Evolutionary conservation across 2,113 vertebrate genomes (phyloP), one percentile per base, ranked within the genome.

Genomic region (Sebastes schlegelii): DNA sequence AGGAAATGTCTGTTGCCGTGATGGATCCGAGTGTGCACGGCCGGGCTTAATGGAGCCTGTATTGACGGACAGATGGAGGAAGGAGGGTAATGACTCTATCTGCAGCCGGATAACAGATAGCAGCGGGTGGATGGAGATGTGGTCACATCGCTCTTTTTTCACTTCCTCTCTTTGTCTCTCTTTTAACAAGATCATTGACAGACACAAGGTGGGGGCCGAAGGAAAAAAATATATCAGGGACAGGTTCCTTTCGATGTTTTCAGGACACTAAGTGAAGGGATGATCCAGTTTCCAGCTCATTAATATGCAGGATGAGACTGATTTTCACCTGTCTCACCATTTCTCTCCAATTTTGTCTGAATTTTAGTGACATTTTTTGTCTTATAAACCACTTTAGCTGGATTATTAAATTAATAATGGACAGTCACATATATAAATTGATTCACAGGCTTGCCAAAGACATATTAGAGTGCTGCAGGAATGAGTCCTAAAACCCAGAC

Each of bases 61-160:
- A 92, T 93, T 92, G 93, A 93, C 52, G 60, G 93, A 92, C 92
- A 90, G 93, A 92, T 90, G 88, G 90, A 88, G 89, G 80, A 85
- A 89, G 80, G 74, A 91, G 79, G 87, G 86, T 93, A 94, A 93
- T 92, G 92, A 92, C 83, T 92, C 87, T 86, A 93, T 94, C 89
- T 86, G 87, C 65, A 23, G 77, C 77, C 77, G 9, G 88, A 88
- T 86, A 89, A 84, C 87, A 88, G 86, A 92, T 72, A 85, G 76
- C 72, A 52, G 48, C 21, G 46, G 84, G 82, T 42, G 68, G 84
- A 89, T 91, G 89, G 87, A 91, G 88, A 90, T 88, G 89, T 83
- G 89, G 75, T 84, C 76, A 73, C 19, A 63, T 81, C 12, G 65
- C 82, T 88, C 86, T 89, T 89, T 88, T 89, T 88, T 85, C 79